These are phyloP conservation scores for Dromaius novaehollandiae DNA, from an alignment of 2,113 vertebrate genomes.

Conservation along the genomic window DNA sequence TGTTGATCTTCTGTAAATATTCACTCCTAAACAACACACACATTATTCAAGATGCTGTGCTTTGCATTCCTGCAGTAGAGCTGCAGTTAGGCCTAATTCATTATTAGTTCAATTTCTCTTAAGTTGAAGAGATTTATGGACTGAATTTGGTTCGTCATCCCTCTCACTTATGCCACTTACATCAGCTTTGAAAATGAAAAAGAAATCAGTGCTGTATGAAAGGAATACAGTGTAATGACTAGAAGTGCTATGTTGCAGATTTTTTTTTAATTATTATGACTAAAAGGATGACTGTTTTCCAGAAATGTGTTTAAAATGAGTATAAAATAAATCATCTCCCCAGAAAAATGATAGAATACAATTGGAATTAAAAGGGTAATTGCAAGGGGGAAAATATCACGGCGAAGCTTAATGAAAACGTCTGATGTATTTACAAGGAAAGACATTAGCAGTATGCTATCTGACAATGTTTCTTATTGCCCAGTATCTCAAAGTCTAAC, in stretches of 20 bases:
- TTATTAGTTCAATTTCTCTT: neutral
- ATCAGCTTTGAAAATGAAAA: constrained; percentile 6
- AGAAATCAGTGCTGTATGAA: neutral
- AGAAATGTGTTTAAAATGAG: neutral
- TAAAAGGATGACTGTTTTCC: neutral
- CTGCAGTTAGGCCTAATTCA: neutral
- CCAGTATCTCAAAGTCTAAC: neutral
- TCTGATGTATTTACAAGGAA: neutral
- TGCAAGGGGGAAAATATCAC: neutral
- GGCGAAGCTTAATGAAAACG: neutral
- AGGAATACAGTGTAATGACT: neutral
- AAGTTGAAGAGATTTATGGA: neutral
- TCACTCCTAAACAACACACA: neutral
- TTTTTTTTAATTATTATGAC: neutral
- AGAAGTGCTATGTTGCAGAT: neutral
- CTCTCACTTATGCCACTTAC: neutral
- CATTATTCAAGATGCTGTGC: neutral
- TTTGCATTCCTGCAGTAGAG: neutral
- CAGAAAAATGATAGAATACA: neutral
- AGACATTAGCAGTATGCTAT: neutral
- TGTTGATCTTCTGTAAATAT: neutral
- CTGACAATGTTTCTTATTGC: neutral
- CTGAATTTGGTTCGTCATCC: neutral
- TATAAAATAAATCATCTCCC: neutral
- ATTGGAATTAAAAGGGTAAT: neutral